Evolutionary conservation across 1,140 invertebrate species (phyloP), one percentile per base, ranked within the genome.

Genomic region (Drosophila kanapiae): DNA sequence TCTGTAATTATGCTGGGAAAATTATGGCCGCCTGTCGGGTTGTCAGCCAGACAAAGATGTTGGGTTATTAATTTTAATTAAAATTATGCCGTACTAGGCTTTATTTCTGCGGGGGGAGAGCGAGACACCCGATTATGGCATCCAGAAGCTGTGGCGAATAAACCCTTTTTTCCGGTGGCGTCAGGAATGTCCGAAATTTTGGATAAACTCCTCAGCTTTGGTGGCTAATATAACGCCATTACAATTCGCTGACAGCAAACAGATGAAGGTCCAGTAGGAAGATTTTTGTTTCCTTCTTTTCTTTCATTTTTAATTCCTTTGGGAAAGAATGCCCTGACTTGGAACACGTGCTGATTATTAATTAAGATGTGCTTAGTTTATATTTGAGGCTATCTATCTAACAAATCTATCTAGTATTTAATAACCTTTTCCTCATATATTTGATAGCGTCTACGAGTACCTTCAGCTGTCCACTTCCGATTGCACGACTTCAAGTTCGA

Each of bases 401-500:
- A 23, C 23, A 23, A 23, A 23, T 23, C 23, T 23, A 23, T 23
- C 23, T 23, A 23, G 18, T 13, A 13, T 6, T 10, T 23, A 47
- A 23, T 47, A 8, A 18, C 0, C 10, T 11, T 16, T 33, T 8
- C 11, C 23, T 23, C 1, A 9, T 14, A 4, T 7, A n/a, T 53
- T 79, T 71, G 10, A 23, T 40, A 92, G 91, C 85, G 88, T 3
- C 78, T 92, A 8, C 75, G 91, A 3, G 95, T 98, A 83, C 97
- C 97, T n/a, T 98, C 97, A 0, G 95, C 97, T 10, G 96, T 95
- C 51, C 95, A 97, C 86, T 96, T 96, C 91, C 94, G 95, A 43
- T 94, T 98, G n/a, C 96, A 97, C 92, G 96, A 97, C 90, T 96
- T 98, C 69, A 95, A 95, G 48, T 98, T 98, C 92, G 97, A 98